These are phyloP conservation scores for Parazoanthus swiftii DNA, from an alignment of 92 coral and sea anemone species.

Conservation along the genomic window DNA sequence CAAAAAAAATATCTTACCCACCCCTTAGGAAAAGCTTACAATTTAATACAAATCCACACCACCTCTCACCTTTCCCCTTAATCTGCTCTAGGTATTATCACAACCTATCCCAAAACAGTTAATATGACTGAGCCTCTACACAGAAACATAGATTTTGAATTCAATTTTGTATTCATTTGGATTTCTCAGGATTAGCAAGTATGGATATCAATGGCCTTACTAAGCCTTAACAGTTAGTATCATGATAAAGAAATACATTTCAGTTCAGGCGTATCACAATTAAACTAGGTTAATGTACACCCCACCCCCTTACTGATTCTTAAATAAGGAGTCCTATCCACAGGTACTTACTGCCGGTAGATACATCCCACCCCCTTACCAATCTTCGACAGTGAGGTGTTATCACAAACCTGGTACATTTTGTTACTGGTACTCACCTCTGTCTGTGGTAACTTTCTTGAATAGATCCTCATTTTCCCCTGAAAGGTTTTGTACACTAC, in stretches of 20 bases:
- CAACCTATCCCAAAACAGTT: no score
- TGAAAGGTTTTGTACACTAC: constrained; percentile 82
- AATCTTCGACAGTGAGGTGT: neutral
- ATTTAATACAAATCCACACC: no score
- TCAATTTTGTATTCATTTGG: no score
- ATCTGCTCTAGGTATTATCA: no score
- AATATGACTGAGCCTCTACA: no score
- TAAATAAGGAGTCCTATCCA: no score
- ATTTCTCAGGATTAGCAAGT: no score
- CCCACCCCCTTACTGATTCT: neutral
- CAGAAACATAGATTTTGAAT: no score
- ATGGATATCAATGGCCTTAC: neutral
- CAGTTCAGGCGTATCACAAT: neutral
- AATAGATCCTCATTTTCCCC: constrained; percentile 86
- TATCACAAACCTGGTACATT: neutral
- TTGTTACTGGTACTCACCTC: constrained; percentile 59
- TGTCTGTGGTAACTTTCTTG: constrained; percentile 95
- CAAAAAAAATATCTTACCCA: no score
- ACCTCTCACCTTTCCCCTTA: no score
- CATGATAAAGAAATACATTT: neutral
- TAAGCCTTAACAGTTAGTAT: neutral
- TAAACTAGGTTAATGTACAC: neutral
- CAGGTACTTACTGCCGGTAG: no score
- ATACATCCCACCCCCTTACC: neutral
- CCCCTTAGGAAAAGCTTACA: no score